A percentile compares a stretch with the other conserved stretches of the same genome.
phyloP scores from a whole-genome alignment of 2,888 invertebrate genomes.

The Neuroscelio doddi region DNA sequence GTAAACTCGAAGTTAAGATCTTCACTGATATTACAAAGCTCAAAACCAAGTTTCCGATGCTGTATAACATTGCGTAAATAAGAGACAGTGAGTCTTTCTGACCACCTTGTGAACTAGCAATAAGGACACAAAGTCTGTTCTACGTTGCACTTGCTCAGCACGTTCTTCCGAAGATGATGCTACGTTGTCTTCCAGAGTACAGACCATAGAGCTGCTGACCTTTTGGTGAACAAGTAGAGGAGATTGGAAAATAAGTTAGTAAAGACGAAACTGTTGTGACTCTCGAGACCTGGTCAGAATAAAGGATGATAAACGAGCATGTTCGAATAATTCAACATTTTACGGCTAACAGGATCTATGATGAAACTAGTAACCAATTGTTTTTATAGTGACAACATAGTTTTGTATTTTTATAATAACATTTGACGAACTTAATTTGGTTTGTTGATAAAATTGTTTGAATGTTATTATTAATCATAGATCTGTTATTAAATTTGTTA shows the following conservation, averaged over 20 bases:
- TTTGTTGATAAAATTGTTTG: too few relatives aligned
- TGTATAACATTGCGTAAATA: conserved; percentile 16
- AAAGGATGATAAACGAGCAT: conserved; percentile 22
- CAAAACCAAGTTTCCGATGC: conserved; percentile 14
- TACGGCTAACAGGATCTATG: neutral
- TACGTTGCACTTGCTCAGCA: conserved; percentile 35
- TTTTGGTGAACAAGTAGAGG: conserved; percentile 26
- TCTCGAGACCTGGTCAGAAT: conserved; percentile 20
- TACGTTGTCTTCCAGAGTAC: conserved; percentile 6
- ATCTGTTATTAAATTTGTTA: too few relatives aligned
- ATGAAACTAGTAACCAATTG: neutral
- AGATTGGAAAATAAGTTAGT: conserved; percentile 41
- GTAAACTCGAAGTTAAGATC: conserved; percentile 10
- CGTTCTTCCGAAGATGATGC: conserved; percentile 32
- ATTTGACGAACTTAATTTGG: too few relatives aligned
- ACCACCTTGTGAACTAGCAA: conserved; percentile 15
- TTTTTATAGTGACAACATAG: too few relatives aligned
- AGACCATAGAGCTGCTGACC: conserved; percentile 28
- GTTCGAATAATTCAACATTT: conserved; percentile 24
- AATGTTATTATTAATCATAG: too few relatives aligned
- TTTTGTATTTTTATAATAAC: too few relatives aligned
- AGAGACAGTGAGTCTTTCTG: conserved; percentile 20
- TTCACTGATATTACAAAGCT: conserved; percentile 12
- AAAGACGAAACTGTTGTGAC: conserved; percentile 31
- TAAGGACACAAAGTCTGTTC: conserved; percentile 25